Evolutionary conservation across 1,140 invertebrate genomes (phyloP).

Genomic region (Caenorhabditis briggsae): DNA sequence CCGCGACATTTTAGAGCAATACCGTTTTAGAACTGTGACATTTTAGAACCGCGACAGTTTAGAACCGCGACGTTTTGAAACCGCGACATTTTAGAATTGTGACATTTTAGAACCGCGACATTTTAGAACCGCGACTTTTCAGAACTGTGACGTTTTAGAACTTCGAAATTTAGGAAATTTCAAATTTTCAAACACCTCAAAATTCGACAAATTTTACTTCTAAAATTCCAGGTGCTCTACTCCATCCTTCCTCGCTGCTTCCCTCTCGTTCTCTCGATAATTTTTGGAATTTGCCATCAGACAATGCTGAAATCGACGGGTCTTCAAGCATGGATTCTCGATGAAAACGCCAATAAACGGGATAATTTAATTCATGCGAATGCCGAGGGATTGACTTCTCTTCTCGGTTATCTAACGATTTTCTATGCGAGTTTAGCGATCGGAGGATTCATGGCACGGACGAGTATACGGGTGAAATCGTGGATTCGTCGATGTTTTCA

Average conservation of each 20-base stretch:
- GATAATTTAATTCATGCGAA: conserved; percentile 85
- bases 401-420: conserved; percentile 86
- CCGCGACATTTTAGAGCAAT: too few species aligned
- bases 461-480: conserved; percentile 55
- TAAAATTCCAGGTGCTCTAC: conserved; percentile 7
- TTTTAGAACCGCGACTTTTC: too few species aligned
- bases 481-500: conserved; percentile 56
- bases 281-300: conserved; percentile 48
- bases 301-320: conserved; percentile 76
- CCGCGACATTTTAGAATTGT: too few species aligned
- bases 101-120: too few species aligned
- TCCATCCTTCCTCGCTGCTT: conserved; percentile 1
- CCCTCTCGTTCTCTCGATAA: conserved; percentile 21
- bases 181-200: not conserved
- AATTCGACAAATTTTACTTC: not conserved
- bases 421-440: conserved; percentile 79
- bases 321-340: conserved; percentile 85
- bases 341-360: conserved; percentile 74
- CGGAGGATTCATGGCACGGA: conserved; percentile 45
- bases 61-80: too few species aligned
- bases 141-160: too few species aligned
- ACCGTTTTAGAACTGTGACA: too few species aligned
- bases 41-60: too few species aligned
- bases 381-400: conserved; percentile 88
- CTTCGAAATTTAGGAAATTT: too few species aligned